These are phyloP conservation scores for Alosa sapidissima DNA, from an alignment of 2,797 vertebrate genomes.

Conservation along the genomic window DNA sequence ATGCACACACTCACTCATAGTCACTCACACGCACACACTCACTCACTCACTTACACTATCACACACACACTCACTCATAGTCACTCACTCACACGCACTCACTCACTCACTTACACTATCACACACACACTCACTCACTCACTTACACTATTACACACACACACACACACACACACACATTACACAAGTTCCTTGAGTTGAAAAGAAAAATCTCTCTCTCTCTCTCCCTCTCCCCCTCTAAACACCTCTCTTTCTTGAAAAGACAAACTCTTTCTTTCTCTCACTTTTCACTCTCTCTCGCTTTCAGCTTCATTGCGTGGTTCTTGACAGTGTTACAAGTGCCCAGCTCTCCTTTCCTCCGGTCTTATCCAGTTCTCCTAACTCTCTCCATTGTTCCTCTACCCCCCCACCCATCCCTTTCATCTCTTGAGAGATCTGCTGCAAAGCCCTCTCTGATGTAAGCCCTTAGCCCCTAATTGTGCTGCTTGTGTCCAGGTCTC, in stretches of 20 bases:
- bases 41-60: neutral
- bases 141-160: neutral
- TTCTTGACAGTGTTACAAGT: neutral
- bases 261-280: neutral
- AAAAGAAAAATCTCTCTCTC: neutral
- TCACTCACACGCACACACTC: neutral
- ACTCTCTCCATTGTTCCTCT: neutral
- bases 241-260: no score
- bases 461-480: neutral
- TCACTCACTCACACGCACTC: neutral
- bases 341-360: neutral
- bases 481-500: conserved; percentile 63
- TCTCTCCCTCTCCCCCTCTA: neutral
- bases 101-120: neutral
- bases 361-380: neutral
- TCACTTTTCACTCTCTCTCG: neutral
- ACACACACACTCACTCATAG: neutral
- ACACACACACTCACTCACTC: neutral
- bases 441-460: neutral
- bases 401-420: no score
- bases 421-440: neutral
- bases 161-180: neutral
- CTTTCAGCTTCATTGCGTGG: neutral
- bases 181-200: no score
- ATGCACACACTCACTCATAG: neutral